Percentiles rank a stretch among this genome's conserved stretches.
Evolutionary conservation across 2,888 invertebrate genomes (phyloP).

Genomic region (Geophilus truncorum): DNA sequence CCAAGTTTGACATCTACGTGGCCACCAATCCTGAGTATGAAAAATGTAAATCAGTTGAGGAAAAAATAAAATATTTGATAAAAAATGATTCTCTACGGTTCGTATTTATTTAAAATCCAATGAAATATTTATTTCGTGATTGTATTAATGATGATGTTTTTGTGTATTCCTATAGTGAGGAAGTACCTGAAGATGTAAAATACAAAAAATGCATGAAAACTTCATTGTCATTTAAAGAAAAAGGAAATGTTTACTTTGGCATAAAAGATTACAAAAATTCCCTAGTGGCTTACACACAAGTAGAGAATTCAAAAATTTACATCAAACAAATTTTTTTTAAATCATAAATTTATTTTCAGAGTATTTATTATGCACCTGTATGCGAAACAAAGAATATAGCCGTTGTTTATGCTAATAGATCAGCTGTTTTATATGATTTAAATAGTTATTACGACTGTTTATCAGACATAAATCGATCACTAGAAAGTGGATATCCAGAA

Average conservation of each 20-base stretch:
- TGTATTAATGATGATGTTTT: neutral
- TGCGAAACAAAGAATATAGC: slow-evolving; percentile 44
- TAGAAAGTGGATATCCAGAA: slow-evolving; percentile 59
- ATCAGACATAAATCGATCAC: slow-evolving; percentile 59
- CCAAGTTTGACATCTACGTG: neutral
- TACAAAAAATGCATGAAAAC: neutral
- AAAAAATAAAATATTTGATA: neutral
- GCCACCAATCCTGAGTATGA: neutral
- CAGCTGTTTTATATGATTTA: slow-evolving; percentile 42
- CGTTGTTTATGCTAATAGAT: slow-evolving; percentile 43
- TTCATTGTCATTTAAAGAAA: neutral
- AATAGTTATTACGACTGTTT: slow-evolving; percentile 56
- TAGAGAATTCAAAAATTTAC: neutral
- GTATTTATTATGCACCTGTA: slow-evolving; percentile 40
- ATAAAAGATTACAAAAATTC: neutral
- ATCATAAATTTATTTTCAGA: neutral
- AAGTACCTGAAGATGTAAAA: neutral
- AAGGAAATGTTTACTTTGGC: neutral
- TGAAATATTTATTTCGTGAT: no score
- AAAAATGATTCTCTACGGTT: neutral
- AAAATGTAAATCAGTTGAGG: neutral
- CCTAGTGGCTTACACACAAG: neutral
- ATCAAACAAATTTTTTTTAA: no score
- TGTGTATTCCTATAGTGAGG: neutral
- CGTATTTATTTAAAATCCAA: neutral